Evolutionary conservation across 2,888 invertebrate species (phyloP), one percentile per base, ranked within the genome.

Genomic region (Myopa tessellatipennis): DNA sequence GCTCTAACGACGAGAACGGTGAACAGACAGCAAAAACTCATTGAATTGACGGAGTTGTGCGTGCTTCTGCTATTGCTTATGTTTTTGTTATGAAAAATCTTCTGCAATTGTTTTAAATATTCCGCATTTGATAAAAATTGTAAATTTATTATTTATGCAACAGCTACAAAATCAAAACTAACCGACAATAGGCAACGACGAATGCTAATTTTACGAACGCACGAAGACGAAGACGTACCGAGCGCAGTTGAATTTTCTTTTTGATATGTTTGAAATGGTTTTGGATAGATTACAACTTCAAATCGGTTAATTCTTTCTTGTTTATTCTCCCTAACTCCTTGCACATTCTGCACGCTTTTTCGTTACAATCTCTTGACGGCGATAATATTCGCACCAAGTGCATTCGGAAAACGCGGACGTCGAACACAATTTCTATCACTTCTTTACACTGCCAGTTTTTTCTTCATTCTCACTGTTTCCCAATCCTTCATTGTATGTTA

Each of bases 61-160:
- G 10, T 74, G 34, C 50, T 38, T 61, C n/a, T 45, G 36, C 6
- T 55, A 38, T 7, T 26, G 26, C 18, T 73, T 50, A 34, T 75
- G 58, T 60, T 67, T 18, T 67, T 67, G 26, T 58, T 55, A 26
- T 68, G 1, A 45, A 50, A 55, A 58, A 18, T 18, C n/a, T 14
- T 70, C 26, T 55, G 34, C 38, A 26, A 50, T 18, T 58, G 60
- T 68, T 40, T 12, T 55, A 55, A 68, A 65, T 52, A 45, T 40
- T 69, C 38, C 60, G 16, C 52, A 40, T 75, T 69, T 61, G 67
- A 67, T 52, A 71, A 45, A 60, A 77, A 71, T 74, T 77, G 65
- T 73, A 78, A 78, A 72, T 71, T 71, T 50, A 76, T 77, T 78
- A 78, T 82, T 82, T 82, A 82, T 80, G 81, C 81, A 81, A 82